Base-by-base conservation (phyloP, 2,888 invertebrate genomes). In the Ennomos fuscantarius region DNA sequence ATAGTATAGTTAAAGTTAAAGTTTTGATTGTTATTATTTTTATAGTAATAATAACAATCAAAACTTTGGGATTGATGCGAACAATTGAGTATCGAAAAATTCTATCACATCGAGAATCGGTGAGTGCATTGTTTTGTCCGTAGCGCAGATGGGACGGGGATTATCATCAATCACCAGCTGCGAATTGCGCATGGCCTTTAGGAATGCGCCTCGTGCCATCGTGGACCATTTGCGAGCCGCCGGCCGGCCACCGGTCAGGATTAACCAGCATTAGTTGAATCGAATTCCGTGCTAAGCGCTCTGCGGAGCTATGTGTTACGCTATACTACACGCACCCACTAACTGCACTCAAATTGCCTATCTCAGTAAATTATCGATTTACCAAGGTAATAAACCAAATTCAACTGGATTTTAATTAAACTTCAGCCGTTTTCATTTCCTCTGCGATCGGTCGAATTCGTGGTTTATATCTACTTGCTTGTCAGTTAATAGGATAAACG, bases 241-340 rank as follows among this genome's bases (percentile, higher is more conserved):
- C 39, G 51, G 43, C 12, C 39, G 42, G 79, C 82, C 76, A 78
- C 83, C 74, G 81, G 81, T 72, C 81, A 79, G 91, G 90, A 90
- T 90, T 91, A 90, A 84, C 77, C 72, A 76, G 90, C 76, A 89
- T 90, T 91, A 92, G 84, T 84, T 85, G 87, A 89, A 91, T 91
- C 87, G 89, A 87, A 90, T 90, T 88, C 84, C 79, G 80, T 83
- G 78, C 84, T 89, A 88, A 89, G 88, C 89, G 81, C 84, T 86
- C 73, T 89, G 86, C 86, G 74, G 85, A 72, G 76, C 85, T 78
- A 86, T 89, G 86, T 81, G 84, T 88, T 84, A 82, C 81, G 72
- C 73, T 69, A 33, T 37, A 49, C 54, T 35, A 41, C 51, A 50
- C 45, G 41, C 55, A 69, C 67, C 70, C 70, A 70, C 71, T 75